Evolutionary conservation across 2,113 vertebrate species (phyloP).

Genomic region (Axis porcinus): DNA sequence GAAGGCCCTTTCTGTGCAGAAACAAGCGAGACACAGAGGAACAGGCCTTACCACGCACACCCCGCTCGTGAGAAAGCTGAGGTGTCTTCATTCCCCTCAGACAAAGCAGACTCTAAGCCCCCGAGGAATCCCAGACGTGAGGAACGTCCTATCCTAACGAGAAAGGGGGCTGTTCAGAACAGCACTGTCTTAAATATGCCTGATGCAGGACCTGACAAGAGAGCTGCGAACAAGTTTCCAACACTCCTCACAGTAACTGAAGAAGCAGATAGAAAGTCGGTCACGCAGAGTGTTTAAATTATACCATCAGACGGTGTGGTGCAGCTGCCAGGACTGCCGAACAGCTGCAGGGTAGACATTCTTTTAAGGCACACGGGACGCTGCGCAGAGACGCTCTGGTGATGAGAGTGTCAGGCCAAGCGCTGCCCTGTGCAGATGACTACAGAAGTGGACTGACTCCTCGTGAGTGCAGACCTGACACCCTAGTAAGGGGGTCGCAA

Average conservation of each 20-base stretch:
- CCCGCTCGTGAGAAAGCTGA: not conserved
- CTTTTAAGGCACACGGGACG: not conserved
- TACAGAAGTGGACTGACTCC: not conserved
- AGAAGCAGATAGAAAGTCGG: not conserved
- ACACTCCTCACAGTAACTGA: not conserved
- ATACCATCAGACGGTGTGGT: accelerated
- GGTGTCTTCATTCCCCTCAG: accelerated
- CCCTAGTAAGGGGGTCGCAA: not conserved
- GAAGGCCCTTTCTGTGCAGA: not conserved
- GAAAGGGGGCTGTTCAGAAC: not conserved
- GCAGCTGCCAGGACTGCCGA: not conserved
- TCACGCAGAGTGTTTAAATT: not conserved
- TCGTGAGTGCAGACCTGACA: not conserved
- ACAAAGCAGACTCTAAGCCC: not conserved
- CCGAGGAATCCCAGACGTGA: not conserved
- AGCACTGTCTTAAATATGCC: too few species aligned
- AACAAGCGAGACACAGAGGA: too few species aligned
- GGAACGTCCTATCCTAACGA: not conserved
- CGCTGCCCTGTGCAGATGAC: accelerated
- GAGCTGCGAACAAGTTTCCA: not conserved
- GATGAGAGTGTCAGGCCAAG: too few species aligned
- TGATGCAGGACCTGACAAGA: not conserved
- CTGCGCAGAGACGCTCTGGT: not conserved
- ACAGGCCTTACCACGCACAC: accelerated
- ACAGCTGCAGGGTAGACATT: accelerated